phyloP scores from a whole-genome alignment of 64 coral and sea anemone species.

The Acropora yongei region DNA sequence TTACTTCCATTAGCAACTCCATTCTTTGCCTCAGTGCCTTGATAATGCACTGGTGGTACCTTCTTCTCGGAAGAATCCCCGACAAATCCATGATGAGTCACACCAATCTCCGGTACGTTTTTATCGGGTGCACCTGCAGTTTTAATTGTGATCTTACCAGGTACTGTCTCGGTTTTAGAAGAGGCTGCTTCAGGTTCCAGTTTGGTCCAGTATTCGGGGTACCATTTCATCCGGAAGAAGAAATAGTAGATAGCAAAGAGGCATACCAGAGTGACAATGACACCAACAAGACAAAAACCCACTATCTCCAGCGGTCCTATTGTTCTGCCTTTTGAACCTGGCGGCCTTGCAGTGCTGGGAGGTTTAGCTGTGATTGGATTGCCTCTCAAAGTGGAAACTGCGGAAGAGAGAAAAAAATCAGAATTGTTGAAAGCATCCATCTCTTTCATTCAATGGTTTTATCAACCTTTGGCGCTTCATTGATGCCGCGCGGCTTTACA shows the following conservation, averaged over 20 bases:
- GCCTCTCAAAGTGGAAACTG: not conserved
- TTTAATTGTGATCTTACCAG: not conserved
- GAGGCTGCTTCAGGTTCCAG: too few relatives aligned
- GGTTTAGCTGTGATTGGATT: not conserved
- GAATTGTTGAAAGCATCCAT: too few relatives aligned
- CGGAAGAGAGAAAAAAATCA: not conserved
- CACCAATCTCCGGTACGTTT: not conserved
- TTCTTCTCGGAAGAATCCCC: not conserved
- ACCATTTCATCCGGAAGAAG: not conserved
- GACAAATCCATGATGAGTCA: constrained; percentile 11
- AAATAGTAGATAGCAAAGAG: constrained; percentile 20
- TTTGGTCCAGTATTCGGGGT: not conserved
- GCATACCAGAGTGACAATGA: not conserved
- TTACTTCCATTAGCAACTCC: not conserved
- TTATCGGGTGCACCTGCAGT: not conserved
- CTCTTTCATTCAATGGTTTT: too few relatives aligned
- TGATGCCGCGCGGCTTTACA: too few relatives aligned
- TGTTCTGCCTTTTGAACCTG: not conserved
- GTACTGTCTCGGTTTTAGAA: not conserved
- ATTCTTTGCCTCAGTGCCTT: not conserved
- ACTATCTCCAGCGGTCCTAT: constrained; percentile 11
- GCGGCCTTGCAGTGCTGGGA: not conserved
- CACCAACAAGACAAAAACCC: not conserved
- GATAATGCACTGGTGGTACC: not conserved
- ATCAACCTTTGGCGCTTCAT: too few relatives aligned